Conservation (phyloP, 2,113 vertebrate genomes). For the Otolemur garnettii region DNA sequence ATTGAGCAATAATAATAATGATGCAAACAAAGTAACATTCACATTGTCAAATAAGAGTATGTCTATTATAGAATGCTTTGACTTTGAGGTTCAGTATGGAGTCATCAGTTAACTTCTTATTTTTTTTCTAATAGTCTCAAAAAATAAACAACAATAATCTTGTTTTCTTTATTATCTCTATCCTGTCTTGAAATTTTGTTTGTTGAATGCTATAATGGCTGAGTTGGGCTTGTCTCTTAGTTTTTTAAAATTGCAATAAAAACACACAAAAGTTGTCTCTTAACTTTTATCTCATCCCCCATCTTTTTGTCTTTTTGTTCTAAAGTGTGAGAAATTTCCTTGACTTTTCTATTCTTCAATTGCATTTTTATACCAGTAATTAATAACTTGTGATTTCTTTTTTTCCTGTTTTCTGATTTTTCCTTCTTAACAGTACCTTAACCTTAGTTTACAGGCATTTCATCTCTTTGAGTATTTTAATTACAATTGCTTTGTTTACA, state of each 20-base stretch:
- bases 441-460: neutral
- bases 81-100: too few relatives aligned
- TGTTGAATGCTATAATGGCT: neutral
- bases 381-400: neutral
- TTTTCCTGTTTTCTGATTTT: slow-evolving; percentile 24
- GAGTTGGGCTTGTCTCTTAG: neutral
- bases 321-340: neutral
- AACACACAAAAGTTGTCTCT: neutral
- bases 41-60: too few relatives aligned
- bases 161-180: slow-evolving; percentile 26
- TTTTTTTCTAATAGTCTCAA: too few relatives aligned
- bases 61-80: too few relatives aligned
- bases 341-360: neutral
- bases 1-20: too few relatives aligned
- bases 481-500: slow-evolving; percentile 21
- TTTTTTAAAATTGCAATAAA: neutral
- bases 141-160: too few relatives aligned
- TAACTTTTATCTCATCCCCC: neutral
- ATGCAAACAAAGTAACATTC: too few relatives aligned
- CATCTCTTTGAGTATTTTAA: neutral
- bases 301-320: slow-evolving; percentile 19
- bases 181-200: neutral
- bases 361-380: neutral
- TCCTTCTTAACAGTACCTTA: neutral
- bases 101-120: too few relatives aligned